Evolutionary conservation across 2,113 vertebrate species (phyloP).

Genomic region (Megaceryle torquata): DNA sequence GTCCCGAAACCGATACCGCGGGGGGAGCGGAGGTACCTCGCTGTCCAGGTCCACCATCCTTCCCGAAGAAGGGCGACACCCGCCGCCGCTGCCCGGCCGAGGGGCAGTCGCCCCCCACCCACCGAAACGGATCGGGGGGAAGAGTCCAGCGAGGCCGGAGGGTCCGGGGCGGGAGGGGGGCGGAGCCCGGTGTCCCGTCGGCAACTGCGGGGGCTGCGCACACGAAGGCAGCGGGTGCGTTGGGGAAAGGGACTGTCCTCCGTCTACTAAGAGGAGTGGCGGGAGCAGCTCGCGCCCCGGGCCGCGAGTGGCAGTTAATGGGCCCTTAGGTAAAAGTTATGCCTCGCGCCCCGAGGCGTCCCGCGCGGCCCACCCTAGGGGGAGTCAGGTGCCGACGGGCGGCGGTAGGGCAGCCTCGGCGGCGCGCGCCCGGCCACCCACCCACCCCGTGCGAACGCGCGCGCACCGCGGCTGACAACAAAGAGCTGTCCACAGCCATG

Average conservation of each 20-base stretch:
- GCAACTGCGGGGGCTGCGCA: too few species aligned
- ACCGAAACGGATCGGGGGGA: too few species aligned
- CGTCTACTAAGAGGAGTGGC: neutral
- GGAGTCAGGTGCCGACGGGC: neutral
- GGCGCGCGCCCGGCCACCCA: neutral
- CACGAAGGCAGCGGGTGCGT: too few species aligned
- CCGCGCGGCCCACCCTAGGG: neutral
- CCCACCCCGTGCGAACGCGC: neutral
- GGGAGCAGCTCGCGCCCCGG: neutral
- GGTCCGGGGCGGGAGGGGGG: too few species aligned
- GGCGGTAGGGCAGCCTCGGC: neutral
- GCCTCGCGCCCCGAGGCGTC: neutral
- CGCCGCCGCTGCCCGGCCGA: neutral
- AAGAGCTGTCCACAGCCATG: neutral
- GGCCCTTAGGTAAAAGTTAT: neutral
- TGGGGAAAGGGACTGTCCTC: too few species aligned
- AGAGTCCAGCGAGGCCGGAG: too few species aligned
- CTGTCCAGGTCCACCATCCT: constrained; percentile 86
- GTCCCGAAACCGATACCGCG: constrained; percentile 89
- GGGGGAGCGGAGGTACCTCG: constrained; percentile 88
- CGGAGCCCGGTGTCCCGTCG: too few species aligned
- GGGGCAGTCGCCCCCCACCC: neutral
- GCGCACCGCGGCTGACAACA: constrained; percentile 1
- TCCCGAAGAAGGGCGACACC: neutral
- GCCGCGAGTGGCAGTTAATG: neutral